These are phyloP conservation scores for Orius laevigatus DNA, from an alignment of 1,140 invertebrate genomes.

Conservation along the genomic window DNA sequence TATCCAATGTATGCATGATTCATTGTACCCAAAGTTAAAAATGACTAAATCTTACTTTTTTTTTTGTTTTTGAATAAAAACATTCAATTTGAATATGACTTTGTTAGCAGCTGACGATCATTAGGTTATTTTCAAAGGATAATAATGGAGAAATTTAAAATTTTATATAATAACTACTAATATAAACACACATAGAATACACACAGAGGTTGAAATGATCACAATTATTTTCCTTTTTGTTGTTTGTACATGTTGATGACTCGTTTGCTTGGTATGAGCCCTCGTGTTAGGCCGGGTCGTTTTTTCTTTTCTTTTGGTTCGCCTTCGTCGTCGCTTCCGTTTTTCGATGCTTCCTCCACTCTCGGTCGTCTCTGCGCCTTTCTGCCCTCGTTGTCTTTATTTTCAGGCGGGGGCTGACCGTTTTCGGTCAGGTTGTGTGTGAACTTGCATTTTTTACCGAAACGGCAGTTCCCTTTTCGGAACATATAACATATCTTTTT, in stretches of 20 bases:
- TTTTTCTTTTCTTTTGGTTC: conserved; percentile 46
- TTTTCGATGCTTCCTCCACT: background rate
- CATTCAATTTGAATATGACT: too few relatives aligned
- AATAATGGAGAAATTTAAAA: too few relatives aligned
- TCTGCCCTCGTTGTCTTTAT: background rate
- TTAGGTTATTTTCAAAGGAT: too few relatives aligned
- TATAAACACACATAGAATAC: too few relatives aligned
- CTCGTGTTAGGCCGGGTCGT: conserved; percentile 56
- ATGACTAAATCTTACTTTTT: too few relatives aligned
- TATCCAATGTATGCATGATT: too few relatives aligned
- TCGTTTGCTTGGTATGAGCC: conserved; percentile 67
- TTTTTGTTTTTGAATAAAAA: too few relatives aligned
- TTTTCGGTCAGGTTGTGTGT: conserved; percentile 63
- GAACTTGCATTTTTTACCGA: conserved; percentile 83
- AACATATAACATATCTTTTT: conserved; percentile 89
- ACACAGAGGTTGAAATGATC: too few relatives aligned
- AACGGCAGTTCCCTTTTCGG: conserved; percentile 72
- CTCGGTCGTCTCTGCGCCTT: background rate
- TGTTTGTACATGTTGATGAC: conserved; percentile 61
- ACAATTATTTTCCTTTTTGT: conserved; percentile 26
- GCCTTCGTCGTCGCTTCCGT: conserved; percentile 29
- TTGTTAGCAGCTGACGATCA: too few relatives aligned
- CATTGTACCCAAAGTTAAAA: too few relatives aligned
- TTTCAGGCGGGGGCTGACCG: background rate
- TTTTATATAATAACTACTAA: too few relatives aligned